phyloP scores from a whole-genome alignment of 2,888 invertebrate species.

The Eilema griseolum region DNA sequence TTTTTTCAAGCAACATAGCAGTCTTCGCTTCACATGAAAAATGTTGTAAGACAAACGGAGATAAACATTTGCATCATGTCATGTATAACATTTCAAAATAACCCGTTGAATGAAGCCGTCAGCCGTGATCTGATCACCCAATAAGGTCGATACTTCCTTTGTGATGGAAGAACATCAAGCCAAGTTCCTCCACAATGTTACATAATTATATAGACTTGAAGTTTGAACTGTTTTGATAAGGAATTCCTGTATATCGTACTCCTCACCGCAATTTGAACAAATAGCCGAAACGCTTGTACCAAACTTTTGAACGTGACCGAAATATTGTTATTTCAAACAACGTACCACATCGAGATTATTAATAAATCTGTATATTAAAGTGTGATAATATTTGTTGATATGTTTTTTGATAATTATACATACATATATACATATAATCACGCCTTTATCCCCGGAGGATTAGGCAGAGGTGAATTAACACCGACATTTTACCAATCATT shows the following conservation, averaged over 20 bases:
- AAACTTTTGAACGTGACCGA: not conserved
- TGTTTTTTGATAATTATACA: too few species aligned
- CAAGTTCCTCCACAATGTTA: not conserved
- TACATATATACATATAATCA: too few species aligned
- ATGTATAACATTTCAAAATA: too few species aligned
- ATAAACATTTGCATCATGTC: too few species aligned
- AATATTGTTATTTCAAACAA: not conserved
- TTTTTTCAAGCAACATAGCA: too few species aligned
- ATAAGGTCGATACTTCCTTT: not conserved
- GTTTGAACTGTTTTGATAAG: constrained; percentile 4
- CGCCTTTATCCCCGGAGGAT: too few species aligned
- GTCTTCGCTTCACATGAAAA: too few species aligned
- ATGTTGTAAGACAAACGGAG: too few species aligned
- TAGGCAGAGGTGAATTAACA: too few species aligned
- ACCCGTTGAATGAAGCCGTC: not conserved
- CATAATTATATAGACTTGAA: constrained; percentile 2
- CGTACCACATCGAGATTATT: not conserved
- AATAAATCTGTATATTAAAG: not conserved
- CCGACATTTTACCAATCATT: too few species aligned
- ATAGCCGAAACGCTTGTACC: not conserved
- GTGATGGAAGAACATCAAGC: not conserved
- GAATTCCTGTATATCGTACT: not conserved
- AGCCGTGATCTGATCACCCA: not conserved
- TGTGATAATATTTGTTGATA: too few species aligned
- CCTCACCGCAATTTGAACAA: not conserved